Evolutionary conservation across 2,888 invertebrate genomes (phyloP).

Genomic region (Branchipolynoe longqiensis): DNA sequence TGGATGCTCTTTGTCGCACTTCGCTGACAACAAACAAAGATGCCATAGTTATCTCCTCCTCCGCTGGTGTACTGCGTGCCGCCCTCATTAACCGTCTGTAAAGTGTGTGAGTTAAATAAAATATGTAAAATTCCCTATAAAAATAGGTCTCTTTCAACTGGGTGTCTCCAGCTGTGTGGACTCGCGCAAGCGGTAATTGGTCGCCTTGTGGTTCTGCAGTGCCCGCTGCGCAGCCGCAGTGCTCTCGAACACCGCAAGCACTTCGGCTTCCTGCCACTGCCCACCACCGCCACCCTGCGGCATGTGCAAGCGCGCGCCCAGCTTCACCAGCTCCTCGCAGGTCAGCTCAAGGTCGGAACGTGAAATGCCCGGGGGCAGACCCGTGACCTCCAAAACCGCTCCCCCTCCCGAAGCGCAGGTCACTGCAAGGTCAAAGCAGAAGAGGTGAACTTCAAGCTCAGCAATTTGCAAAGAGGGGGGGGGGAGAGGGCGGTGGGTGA

Average conservation of each 20-base stretch:
- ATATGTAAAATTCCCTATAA: slow-evolving; percentile 61
- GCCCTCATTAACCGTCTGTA: no score
- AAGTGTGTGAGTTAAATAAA: slow-evolving; percentile 56
- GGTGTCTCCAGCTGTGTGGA: slow-evolving; percentile 29
- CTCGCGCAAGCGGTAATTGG: slow-evolving; percentile 23
- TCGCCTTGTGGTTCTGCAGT: slow-evolving; percentile 14
- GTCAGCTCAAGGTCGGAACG: slow-evolving; percentile 68
- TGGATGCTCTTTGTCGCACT: no score
- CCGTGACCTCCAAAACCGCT: slow-evolving; percentile 69
- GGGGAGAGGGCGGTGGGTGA: not conserved
- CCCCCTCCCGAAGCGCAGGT: slow-evolving; percentile 58
- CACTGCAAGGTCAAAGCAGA: slow-evolving; percentile 5
- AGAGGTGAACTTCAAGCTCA: not conserved
- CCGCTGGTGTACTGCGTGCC: no score
- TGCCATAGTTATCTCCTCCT: no score
- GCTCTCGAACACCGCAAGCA: slow-evolving; percentile 30
- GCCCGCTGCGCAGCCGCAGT: not conserved
- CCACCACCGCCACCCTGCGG: not conserved
- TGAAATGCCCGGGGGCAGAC: slow-evolving; percentile 69
- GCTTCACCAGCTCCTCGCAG: slow-evolving; percentile 69
- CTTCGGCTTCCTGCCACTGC: not conserved
- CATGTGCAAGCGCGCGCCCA: slow-evolving; percentile 65
- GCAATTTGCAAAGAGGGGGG: not conserved
- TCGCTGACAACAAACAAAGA: no score
- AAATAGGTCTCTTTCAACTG: slow-evolving; percentile 60